These are phyloP conservation scores for Meloidogyne chitwoodi DNA, from an alignment of 1,140 invertebrate genomes.

Conservation along the genomic window DNA sequence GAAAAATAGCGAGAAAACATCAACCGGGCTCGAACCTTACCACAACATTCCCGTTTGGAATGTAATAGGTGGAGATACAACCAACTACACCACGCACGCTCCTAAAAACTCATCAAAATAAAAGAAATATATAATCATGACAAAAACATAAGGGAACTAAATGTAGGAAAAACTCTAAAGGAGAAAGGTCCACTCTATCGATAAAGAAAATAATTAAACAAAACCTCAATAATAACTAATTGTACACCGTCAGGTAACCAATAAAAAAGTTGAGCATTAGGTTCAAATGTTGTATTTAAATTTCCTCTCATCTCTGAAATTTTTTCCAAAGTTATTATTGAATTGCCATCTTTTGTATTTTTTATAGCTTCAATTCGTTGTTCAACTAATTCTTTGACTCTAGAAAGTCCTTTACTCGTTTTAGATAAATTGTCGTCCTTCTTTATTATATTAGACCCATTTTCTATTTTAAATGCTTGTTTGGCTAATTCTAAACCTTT, in stretches of 20 bases:
- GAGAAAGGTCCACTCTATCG: too few species aligned
- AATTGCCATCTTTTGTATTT: not conserved
- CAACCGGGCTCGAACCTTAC: too few species aligned
- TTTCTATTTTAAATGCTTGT: conserved; percentile 12
- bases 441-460: not conserved
- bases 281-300: conserved; percentile 1
- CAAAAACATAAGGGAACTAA: too few species aligned
- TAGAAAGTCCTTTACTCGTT: not conserved
- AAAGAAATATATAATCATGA: too few species aligned
- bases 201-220: not conserved
- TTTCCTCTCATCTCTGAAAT: not conserved
- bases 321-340: not conserved
- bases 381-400: not conserved
- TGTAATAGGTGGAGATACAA: too few species aligned
- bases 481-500: conserved; percentile 15
- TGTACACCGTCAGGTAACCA: conserved; percentile 48
- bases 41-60: too few species aligned
- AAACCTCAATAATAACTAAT: conserved; percentile 41
- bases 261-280: conserved; percentile 41
- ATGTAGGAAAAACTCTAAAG: too few species aligned
- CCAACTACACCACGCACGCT: too few species aligned
- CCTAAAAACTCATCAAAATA: too few species aligned
- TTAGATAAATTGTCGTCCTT: not conserved
- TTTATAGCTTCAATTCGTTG: conserved; percentile 4
- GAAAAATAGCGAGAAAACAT: too few species aligned